These are phyloP conservation scores for Encarsia formosa DNA, from an alignment of 2,888 invertebrate genomes.

Conservation along the genomic window DNA sequence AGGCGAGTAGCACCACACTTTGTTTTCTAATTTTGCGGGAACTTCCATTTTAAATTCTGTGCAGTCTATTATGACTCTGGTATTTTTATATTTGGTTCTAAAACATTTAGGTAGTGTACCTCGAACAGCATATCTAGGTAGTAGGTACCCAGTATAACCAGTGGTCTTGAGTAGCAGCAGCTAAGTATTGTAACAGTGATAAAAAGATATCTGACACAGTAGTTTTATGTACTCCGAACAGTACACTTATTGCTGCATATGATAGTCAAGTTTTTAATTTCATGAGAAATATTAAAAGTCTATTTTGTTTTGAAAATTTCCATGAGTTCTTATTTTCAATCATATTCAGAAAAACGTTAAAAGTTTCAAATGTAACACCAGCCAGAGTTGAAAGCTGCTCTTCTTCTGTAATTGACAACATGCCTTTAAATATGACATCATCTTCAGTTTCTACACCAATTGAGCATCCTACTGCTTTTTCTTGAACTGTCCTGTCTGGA, in stretches of 20 bases:
- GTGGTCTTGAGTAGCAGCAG: slow-evolving; percentile 2
- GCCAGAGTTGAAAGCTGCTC: slow-evolving; percentile 22
- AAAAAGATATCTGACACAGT: slow-evolving; percentile 28
- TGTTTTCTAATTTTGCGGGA: slow-evolving; percentile 13
- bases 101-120: slow-evolving; percentile 15
- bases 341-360: slow-evolving; percentile 24
- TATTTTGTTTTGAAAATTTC: slow-evolving; percentile 23
- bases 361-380: slow-evolving; percentile 21
- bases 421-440: slow-evolving; percentile 28
- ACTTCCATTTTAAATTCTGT: slow-evolving; percentile 22
- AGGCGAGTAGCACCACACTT: slow-evolving; percentile 14
- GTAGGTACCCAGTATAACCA: slow-evolving; percentile 14
- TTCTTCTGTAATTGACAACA: slow-evolving; percentile 22
- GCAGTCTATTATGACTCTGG: slow-evolving; percentile 27
- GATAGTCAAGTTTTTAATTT: slow-evolving; percentile 31
- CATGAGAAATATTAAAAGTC: slow-evolving; percentile 30
- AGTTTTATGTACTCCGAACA: slow-evolving; percentile 27
- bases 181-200: slow-evolving; percentile 10
- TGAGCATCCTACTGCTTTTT: slow-evolving; percentile 11
- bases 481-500: slow-evolving; percentile 9
- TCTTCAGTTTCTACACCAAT: too few relatives aligned
- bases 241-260: slow-evolving; percentile 28
- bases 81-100: slow-evolving; percentile 10
- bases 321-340: slow-evolving; percentile 10
- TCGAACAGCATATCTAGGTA: slow-evolving; percentile 7